Percentiles rank a stretch among this genome's conserved stretches.
phyloP scores from a whole-genome alignment of 2,113 vertebrate species.

The Halcyon malimbica region DNA sequence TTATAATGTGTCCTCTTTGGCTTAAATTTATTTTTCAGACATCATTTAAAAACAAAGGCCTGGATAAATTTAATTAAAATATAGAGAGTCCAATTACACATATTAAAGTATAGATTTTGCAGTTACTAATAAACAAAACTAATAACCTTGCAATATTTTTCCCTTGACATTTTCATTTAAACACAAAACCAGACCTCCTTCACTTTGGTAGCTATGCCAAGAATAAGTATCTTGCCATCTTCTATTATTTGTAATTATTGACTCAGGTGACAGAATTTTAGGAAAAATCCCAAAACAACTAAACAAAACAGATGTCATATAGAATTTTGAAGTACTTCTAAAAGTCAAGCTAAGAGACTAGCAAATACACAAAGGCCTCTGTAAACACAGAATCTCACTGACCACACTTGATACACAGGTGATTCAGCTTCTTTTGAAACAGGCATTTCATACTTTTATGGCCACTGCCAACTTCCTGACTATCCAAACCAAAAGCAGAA shows the following conservation, averaged over 20 bases:
- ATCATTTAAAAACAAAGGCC: neutral
- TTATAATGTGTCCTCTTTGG: neutral
- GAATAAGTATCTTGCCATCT: neutral
- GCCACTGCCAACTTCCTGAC: neutral
- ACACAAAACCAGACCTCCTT: neutral
- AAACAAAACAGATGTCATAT: too few relatives aligned
- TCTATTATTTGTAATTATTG: neutral
- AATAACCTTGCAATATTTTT: neutral
- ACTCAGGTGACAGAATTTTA: neutral
- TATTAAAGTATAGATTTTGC: neutral
- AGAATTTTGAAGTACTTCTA: neutral
- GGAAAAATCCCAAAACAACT: neutral
- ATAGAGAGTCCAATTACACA: neutral
- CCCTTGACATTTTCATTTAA: neutral
- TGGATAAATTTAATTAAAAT: neutral
- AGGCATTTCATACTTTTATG: rapidly evolving
- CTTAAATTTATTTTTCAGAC: neutral
- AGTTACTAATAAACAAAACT: rapidly evolving
- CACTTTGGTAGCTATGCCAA: neutral
- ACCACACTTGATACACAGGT: neutral
- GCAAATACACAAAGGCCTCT: neutral
- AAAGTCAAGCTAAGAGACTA: neutral
- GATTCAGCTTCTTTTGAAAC: neutral
- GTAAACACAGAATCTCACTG: neutral
- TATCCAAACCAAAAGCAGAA: neutral